Conservation (phyloP, 2,797 vertebrate species). For the Thaleichthys pacificus region DNA sequence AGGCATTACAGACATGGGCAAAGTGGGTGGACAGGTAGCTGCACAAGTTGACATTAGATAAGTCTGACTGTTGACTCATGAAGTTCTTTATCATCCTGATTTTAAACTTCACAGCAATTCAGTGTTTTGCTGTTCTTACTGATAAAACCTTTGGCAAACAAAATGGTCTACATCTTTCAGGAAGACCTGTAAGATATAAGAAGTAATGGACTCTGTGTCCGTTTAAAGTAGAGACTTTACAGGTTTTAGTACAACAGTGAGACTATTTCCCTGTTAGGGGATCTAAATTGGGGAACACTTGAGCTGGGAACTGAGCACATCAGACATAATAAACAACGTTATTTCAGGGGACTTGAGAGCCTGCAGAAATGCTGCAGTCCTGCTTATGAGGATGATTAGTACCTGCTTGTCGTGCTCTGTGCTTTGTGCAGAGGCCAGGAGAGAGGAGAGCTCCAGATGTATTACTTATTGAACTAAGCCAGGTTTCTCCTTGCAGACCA, state of each 20-base stretch:
- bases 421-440: conserved; percentile 12
- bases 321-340: neutral
- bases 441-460: conserved; percentile 14
- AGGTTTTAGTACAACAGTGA: neutral
- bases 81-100: conserved; percentile 39
- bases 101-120: conserved; percentile 30
- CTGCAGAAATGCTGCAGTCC: neutral
- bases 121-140: conserved; percentile 13
- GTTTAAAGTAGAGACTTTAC: neutral
- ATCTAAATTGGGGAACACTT: neutral
- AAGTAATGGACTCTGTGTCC: conserved; percentile 1
- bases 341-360: neutral
- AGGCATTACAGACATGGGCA: neutral
- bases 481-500: conserved; percentile 26
- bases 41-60: conserved; percentile 52
- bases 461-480: conserved; percentile 21
- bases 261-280: neutral
- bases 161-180: conserved; percentile 1
- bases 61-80: conserved; percentile 46
- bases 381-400: conserved; percentile 2
- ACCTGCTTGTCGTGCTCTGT: neutral
- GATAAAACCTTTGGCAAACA: conserved; percentile 25
- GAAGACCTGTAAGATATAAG: conserved; percentile 30
- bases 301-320: neutral
- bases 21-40: conserved; percentile 14